Conservation (phyloP, 2,888 invertebrate species). For the Drosophila pseudotakahashii region DNA sequence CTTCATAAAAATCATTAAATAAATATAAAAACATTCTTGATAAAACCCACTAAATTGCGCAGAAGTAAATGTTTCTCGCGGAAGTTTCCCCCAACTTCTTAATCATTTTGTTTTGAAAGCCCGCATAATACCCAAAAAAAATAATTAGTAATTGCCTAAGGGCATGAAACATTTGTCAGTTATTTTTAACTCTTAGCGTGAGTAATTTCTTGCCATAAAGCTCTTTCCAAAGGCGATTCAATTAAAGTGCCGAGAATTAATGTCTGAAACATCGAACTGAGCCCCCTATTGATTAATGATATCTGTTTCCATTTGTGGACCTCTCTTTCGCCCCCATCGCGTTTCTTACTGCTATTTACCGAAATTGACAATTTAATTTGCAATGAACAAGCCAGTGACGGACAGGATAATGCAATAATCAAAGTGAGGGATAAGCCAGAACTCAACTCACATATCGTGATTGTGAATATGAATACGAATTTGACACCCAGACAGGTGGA, state of each 20-base stretch:
- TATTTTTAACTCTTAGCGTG: constrained; percentile 34
- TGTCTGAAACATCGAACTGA: constrained; percentile 32
- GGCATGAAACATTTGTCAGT: constrained; percentile 22
- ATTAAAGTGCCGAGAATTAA: constrained; percentile 37
- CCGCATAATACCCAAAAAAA: constrained; percentile 21
- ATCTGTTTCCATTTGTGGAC: constrained; percentile 20
- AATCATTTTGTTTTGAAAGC: background rate
- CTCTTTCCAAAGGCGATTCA: constrained; percentile 19
- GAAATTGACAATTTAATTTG: constrained; percentile 78
- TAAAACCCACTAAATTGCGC: background rate
- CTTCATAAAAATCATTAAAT: no score
- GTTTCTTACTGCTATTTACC: constrained; percentile 46
- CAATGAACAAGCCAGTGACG: constrained; percentile 64
- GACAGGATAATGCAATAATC: constrained; percentile 76
- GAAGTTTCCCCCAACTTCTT: background rate
- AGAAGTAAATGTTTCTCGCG: background rate
- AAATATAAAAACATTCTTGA: background rate
- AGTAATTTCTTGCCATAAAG: constrained; percentile 20
- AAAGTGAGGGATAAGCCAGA: constrained; percentile 45
- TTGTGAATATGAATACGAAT: constrained; percentile 37
- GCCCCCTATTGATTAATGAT: constrained; percentile 41
- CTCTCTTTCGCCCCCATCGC: constrained; percentile 19
- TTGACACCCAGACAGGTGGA: constrained; percentile 37
- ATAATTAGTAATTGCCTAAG: constrained; percentile 28
- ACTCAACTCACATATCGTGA: constrained; percentile 44